Conservation (phyloP, 1,140 invertebrate genomes). For the Drosophila varians region DNA sequence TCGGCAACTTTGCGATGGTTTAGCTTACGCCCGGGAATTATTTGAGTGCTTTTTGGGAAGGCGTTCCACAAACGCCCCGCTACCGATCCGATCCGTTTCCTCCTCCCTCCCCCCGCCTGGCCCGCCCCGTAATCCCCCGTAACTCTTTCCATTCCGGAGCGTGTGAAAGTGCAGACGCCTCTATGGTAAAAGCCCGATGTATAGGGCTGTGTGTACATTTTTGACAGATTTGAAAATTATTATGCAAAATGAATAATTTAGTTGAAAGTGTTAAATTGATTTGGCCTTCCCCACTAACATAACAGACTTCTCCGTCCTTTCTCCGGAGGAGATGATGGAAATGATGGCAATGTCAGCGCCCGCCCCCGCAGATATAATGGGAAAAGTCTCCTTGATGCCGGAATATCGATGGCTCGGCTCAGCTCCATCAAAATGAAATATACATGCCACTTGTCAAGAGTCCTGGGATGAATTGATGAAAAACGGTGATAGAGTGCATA, state of each 20-base stretch:
- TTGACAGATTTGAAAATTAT: conserved; percentile 82
- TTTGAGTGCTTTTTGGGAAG: conserved; percentile 74
- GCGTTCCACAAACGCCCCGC: conserved; percentile 22
- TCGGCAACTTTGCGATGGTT: conserved; percentile 76
- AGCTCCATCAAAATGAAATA: conserved; percentile 31
- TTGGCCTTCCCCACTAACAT: conserved; percentile 73
- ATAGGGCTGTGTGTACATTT: conserved; percentile 53
- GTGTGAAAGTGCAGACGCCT: conserved; percentile 79
- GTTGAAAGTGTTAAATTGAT: conserved; percentile 81
- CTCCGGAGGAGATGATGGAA: conserved; percentile 34
- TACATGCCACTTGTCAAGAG: conserved; percentile 33
- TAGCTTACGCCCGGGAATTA: conserved; percentile 80
- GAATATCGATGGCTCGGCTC: conserved; percentile 34
- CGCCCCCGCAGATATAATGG: not conserved
- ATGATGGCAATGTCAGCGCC: conserved; percentile 63
- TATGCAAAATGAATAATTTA: conserved; percentile 82
- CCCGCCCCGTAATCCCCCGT: not conserved
- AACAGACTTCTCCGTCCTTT: conserved; percentile 25
- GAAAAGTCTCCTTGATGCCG: conserved; percentile 8
- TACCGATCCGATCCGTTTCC: not conserved
- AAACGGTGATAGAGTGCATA: conserved; percentile 25
- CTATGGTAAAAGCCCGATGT: conserved; percentile 38
- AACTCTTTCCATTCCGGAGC: conserved; percentile 41
- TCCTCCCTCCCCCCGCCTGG: too few species aligned
- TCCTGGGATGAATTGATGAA: conserved; percentile 10